Evolutionary conservation across 2,113 vertebrate species (phyloP).

Genomic region (Anarrhichthys ocellatus): DNA sequence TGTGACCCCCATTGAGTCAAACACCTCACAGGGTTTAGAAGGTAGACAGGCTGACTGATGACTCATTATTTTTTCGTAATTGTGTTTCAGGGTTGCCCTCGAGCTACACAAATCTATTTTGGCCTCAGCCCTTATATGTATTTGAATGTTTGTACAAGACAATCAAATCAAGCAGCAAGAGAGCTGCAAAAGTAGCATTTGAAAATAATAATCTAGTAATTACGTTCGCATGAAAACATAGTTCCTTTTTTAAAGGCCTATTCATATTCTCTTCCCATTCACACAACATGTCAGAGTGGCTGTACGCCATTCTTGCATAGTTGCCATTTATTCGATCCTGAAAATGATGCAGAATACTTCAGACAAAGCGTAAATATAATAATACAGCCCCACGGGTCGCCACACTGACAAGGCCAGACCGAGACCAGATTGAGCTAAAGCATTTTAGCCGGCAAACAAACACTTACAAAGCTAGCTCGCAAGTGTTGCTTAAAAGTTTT

Average conservation of each 20-base stretch:
- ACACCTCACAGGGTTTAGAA: conserved; percentile 7
- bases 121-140: background rate
- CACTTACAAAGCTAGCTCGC: too few relatives aligned
- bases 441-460: background rate
- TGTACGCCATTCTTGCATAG: conserved; percentile 13
- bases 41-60: conserved; percentile 22
- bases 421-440: too few relatives aligned
- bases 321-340: conserved; percentile 45
- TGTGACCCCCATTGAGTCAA: conserved; percentile 24
- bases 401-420: conserved; percentile 74
- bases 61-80: conserved; percentile 18
- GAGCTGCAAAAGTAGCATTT: conserved; percentile 5
- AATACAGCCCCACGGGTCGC: conserved; percentile 55
- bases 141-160: background rate
- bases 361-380: conserved; percentile 63
- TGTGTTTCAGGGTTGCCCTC: background rate
- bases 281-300: conserved; percentile 42
- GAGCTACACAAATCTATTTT: conserved; percentile 28
- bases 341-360: conserved; percentile 54
- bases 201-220: background rate
- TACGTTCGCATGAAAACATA: conserved; percentile 1
- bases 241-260: conserved; percentile 15
- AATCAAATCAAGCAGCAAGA: conserved; percentile 26
- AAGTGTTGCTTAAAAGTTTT: background rate
- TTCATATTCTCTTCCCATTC: conserved; percentile 39